A percentile compares a stretch with the other conserved stretches of the same genome.
These are phyloP conservation scores for Lutjanus erythropterus DNA, from an alignment of 2,113 vertebrate species.

Conservation along the genomic window DNA sequence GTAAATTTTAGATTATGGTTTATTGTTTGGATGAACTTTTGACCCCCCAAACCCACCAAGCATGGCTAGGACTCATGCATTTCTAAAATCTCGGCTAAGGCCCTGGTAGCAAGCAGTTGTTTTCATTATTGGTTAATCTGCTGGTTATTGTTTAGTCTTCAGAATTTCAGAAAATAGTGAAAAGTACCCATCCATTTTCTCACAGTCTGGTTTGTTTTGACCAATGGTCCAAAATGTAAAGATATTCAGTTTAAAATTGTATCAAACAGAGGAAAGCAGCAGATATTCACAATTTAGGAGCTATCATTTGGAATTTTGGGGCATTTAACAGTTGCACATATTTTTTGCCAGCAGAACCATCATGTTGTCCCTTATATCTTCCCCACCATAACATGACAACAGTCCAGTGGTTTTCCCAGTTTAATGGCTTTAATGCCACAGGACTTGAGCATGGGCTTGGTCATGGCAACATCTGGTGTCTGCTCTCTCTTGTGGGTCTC, in stretches of 20 bases:
- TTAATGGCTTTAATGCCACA: slow-evolving; percentile 20
- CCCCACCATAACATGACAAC: not conserved
- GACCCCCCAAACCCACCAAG: no score
- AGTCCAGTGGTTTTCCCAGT: not conserved
- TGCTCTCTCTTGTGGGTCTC: slow-evolving; percentile 23
- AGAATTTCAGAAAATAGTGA: no score
- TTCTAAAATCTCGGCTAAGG: no score
- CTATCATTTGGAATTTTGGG: no score
- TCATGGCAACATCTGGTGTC: slow-evolving; percentile 56
- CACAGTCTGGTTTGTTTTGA: not conserved
- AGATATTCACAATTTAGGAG: not conserved
- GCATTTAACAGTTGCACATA: no score
- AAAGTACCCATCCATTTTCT: no score
- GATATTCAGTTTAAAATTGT: no score
- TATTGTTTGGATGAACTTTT: no score
- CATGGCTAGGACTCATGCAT: no score
- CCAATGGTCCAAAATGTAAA: not conserved
- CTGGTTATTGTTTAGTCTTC: rapidly evolving
- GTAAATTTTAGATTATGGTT: no score
- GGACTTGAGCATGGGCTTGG: slow-evolving; percentile 2
- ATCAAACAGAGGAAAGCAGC: not conserved
- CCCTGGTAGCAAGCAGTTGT: not conserved
- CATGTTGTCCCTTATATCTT: not conserved
- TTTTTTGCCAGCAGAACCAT: not conserved
- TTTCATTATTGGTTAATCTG: not conserved